Conservation (phyloP, 2,797 vertebrate species). For the Microchirus variegatus region DNA sequence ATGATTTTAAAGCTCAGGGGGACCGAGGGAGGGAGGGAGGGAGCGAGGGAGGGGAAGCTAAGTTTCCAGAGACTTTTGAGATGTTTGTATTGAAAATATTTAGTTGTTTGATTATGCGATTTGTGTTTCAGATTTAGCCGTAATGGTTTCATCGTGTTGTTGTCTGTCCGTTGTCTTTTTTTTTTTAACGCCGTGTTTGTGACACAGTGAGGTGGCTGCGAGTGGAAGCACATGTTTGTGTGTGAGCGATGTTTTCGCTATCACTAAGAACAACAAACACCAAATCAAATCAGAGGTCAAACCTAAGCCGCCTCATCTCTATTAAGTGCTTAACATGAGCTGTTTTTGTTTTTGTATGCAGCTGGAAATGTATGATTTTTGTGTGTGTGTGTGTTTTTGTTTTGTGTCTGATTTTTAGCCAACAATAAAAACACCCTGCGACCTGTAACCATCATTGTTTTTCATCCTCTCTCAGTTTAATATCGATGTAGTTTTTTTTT, state of each 20-base stretch:
- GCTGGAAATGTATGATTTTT: too few species aligned
- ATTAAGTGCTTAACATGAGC: too few species aligned
- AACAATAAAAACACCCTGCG: too few species aligned
- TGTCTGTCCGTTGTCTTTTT: constrained; percentile 22
- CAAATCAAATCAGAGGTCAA: background rate
- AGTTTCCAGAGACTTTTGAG: constrained; percentile 1
- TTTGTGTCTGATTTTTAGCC: too few species aligned
- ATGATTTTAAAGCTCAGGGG: constrained; percentile 33
- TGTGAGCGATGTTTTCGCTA: background rate
- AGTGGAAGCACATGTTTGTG: constrained; percentile 25
- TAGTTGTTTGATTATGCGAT: constrained; percentile 43
- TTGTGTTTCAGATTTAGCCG: constrained; percentile 40
- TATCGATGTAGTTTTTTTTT: too few species aligned
- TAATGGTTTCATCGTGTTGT: constrained; percentile 44
- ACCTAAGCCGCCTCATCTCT: background rate
- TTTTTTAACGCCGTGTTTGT: constrained; percentile 13
- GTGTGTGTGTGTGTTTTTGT: too few species aligned
- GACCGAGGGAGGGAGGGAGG: too few species aligned
- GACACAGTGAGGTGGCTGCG: constrained; percentile 12
- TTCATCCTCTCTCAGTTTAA: too few species aligned
- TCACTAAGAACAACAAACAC: constrained; percentile 11
- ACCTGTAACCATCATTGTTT: too few species aligned
- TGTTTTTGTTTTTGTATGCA: too few species aligned
- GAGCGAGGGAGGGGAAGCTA: background rate
- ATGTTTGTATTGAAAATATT: constrained; percentile 34